Evolutionary conservation across 2,797 vertebrate genomes (phyloP).

Genomic region (Geotrypetes seraphini): DNA sequence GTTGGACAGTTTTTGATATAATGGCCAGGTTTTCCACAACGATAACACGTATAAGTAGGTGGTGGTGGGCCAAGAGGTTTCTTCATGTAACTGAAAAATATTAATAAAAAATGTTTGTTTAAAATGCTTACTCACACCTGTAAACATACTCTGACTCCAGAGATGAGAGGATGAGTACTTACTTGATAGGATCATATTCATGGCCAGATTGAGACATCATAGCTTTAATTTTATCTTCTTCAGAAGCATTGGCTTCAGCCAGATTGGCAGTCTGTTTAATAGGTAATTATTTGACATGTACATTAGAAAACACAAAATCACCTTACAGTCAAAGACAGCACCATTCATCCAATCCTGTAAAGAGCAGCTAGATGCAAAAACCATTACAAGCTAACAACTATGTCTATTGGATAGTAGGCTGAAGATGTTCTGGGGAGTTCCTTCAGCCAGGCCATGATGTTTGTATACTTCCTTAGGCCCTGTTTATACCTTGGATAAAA

Average conservation of each 20-base stretch:
- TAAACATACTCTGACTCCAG: not conserved
- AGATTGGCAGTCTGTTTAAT: conserved; percentile 92
- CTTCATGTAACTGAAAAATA: conserved; percentile 76
- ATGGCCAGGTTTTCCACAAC: conserved; percentile 87
- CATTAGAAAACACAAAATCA: conserved; percentile 63
- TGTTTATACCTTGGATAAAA: conserved; percentile 51
- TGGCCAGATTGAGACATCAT: conserved; percentile 91
- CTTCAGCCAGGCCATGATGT: conserved; percentile 47
- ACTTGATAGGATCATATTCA: conserved; percentile 88
- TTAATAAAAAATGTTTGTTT: conserved; percentile 8
- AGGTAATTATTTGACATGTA: conserved; percentile 69
- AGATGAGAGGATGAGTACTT: conserved; percentile 46
- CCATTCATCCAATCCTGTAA: conserved; percentile 65
- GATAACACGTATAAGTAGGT: conserved; percentile 84
- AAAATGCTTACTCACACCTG: conserved; percentile 7
- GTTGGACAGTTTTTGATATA: conserved; percentile 92
- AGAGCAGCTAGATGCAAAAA: conserved; percentile 47
- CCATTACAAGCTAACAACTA: conserved; percentile 39
- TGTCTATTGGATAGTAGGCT: conserved; percentile 12
- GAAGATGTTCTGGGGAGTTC: conserved; percentile 43
- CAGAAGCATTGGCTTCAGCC: conserved; percentile 84
- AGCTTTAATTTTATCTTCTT: conserved; percentile 95
- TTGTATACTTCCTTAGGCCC: conserved; percentile 50
- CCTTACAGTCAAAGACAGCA: conserved; percentile 61
- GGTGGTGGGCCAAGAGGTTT: conserved; percentile 71